A percentile compares a stretch with the other conserved stretches of the same genome.
Evolutionary conservation across 2,797 vertebrate species (phyloP).

Genomic region (Pagetopsis macropterus): DNA sequence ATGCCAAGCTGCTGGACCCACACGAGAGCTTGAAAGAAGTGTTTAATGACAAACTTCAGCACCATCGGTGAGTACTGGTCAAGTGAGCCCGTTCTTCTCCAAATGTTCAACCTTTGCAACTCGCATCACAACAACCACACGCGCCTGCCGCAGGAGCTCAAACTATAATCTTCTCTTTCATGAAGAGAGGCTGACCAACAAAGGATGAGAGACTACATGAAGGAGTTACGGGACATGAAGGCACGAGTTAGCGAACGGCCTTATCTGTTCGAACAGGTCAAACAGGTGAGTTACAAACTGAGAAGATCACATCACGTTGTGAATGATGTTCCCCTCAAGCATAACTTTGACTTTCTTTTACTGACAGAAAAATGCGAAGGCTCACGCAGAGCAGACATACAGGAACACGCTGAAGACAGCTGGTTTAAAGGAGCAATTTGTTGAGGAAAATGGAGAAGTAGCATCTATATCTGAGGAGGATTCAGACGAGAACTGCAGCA

Average conservation of each 20-base stretch:
- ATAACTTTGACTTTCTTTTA: constrained; percentile 35
- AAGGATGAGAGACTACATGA: constrained; percentile 89
- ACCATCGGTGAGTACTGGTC: constrained; percentile 84
- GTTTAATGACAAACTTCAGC: constrained; percentile 85
- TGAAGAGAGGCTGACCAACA: constrained; percentile 89
- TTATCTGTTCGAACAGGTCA: constrained; percentile 93
- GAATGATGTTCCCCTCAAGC: background rate
- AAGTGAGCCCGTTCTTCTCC: constrained; percentile 12
- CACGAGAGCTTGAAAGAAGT: constrained; percentile 90
- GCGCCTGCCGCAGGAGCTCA: constrained; percentile 21
- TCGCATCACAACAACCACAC: constrained; percentile 48
- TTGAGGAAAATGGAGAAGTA: constrained; percentile 83
- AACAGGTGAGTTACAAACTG: constrained; percentile 84
- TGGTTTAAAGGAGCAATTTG: constrained; percentile 90
- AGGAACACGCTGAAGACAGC: constrained; percentile 84
- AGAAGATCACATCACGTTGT: background rate
- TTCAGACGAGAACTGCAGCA: constrained; percentile 45
- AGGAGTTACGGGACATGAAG: constrained; percentile 91
- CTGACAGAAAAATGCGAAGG: constrained; percentile 84
- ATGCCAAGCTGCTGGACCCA: constrained; percentile 92
- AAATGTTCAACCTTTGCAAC: constrained; percentile 31
- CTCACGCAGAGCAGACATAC: constrained; percentile 86
- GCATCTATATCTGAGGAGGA: constrained; percentile 51
- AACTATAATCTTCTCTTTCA: constrained; percentile 49
- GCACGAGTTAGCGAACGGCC: constrained; percentile 88